Evolutionary conservation across 2,113 vertebrate species (phyloP).

Genomic region (Nymphicus hollandicus): DNA sequence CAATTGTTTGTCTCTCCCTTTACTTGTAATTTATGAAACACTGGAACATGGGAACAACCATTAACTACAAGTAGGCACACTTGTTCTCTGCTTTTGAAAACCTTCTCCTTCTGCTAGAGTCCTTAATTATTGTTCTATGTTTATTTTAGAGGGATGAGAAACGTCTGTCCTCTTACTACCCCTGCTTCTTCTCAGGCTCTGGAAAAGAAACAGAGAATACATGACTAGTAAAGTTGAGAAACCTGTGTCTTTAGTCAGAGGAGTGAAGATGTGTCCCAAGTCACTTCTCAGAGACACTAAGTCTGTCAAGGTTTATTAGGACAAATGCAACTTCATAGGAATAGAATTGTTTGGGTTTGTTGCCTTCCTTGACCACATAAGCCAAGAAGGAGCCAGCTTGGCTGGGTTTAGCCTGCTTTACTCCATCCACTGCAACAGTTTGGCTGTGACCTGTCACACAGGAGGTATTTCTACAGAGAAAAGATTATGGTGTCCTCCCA

Average conservation of each 20-base stretch:
- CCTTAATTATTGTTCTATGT: not conserved
- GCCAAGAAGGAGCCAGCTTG: not conserved
- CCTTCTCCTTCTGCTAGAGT: not conserved
- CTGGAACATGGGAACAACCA: not conserved
- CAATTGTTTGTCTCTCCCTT: not conserved
- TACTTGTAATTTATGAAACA: not conserved
- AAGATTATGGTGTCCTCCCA: not conserved
- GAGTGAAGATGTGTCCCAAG: not conserved
- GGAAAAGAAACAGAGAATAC: not conserved
- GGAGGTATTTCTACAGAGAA: not conserved
- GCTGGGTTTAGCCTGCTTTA: not conserved
- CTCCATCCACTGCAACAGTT: not conserved
- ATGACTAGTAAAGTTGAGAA: not conserved
- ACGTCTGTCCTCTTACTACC: not conserved
- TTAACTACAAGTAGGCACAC: not conserved
- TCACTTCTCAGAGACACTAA: not conserved
- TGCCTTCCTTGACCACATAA: not conserved
- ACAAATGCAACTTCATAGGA: not conserved
- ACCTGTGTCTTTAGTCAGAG: not conserved
- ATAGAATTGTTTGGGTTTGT: not conserved
- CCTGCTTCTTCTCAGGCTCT: not conserved
- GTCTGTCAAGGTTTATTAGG: not conserved
- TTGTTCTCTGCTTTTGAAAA: not conserved
- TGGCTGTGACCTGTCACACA: not conserved
- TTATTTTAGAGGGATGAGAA: not conserved